Conservation (phyloP, 2,888 invertebrate species). For the Lepetodrilus schrolli region DNA sequence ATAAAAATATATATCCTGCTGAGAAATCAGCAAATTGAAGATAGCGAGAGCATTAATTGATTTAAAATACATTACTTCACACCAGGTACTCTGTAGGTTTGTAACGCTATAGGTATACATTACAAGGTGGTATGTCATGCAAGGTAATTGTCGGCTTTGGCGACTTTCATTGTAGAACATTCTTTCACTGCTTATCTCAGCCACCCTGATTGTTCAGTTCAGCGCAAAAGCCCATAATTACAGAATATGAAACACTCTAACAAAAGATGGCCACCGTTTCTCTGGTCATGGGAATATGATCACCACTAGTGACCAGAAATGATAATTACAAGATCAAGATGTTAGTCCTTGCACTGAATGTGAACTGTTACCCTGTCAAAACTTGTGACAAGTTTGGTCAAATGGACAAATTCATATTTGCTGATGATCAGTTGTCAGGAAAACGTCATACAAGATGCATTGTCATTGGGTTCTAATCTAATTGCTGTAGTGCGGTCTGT, state of each 20-base stretch:
- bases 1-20: too few species aligned
- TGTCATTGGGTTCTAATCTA: conserved; percentile 17
- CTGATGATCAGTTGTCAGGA: conserved; percentile 15
- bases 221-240: conserved; percentile 5
- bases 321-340: conserved; percentile 9
- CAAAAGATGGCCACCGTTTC: background rate
- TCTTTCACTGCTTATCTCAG: background rate
- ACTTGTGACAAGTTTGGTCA: conserved; percentile 2
- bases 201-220: background rate
- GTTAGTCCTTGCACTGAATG: conserved; percentile 3
- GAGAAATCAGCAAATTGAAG: too few species aligned
- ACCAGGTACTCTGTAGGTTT: too few species aligned
- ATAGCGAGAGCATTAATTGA: too few species aligned
- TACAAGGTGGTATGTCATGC: background rate
- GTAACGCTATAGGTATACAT: background rate
- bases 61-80: too few species aligned
- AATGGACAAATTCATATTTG: conserved; percentile 26
- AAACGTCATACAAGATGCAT: conserved; percentile 10
- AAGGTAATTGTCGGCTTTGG: background rate
- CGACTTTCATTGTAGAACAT: background rate
- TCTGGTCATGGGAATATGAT: background rate
- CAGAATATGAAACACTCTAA: conserved; percentile 6
- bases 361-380: conserved; percentile 12
- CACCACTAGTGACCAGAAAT: background rate
- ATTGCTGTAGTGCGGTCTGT: background rate